Base-by-base conservation (phyloP, 2,888 invertebrate genomes). In the Graphium colonna region DNA sequence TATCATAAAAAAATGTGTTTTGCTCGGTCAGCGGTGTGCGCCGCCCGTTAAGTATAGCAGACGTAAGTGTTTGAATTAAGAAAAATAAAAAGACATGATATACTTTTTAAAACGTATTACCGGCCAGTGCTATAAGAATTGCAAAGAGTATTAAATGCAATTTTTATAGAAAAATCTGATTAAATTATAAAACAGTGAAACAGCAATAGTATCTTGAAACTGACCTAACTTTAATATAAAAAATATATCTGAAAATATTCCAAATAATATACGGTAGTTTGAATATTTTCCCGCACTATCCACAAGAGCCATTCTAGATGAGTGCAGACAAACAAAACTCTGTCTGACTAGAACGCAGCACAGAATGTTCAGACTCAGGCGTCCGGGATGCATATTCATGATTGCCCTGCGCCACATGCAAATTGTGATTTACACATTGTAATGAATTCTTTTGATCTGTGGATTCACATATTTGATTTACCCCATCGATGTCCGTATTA, bases 371-470 rank as follows among this genome's bases (percentile, higher is more conserved):
- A 75, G 76, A 78, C 76, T 71, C 82, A 77, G 79, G 77, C 86
- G 73, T 71, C 63, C 64, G 71, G 69, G 77, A 85, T 89, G 88
- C 88, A 89, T 89, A 89, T 89, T 89, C 88, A 89, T 89, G 77
- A 81, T 71, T 67, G 65, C 71, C 75, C 76, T 71, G 71, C 84
- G 82, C 85, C 86, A 82, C 88, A 89, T 89, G 89, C 89, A 89
- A 89, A 89, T 88, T 76, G 75, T 79, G 86, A 88, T 89, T 88
- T 88, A 88, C 88, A 89, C 87, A 86, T 80, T 86, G 87, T 89
- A 89, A 89, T 89, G 87, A 87, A 89, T 89, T 89, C 89, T 89
- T 89, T 89, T 89, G 89, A 89, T 89, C 88, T 89, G 86, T 79
- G 82, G 78, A 87, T 87, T 84, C 88, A 82, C 79, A 87, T 88